Evolutionary conservation across 2,888 invertebrate species (phyloP).

Genomic region (Epirrhoe tristata): DNA sequence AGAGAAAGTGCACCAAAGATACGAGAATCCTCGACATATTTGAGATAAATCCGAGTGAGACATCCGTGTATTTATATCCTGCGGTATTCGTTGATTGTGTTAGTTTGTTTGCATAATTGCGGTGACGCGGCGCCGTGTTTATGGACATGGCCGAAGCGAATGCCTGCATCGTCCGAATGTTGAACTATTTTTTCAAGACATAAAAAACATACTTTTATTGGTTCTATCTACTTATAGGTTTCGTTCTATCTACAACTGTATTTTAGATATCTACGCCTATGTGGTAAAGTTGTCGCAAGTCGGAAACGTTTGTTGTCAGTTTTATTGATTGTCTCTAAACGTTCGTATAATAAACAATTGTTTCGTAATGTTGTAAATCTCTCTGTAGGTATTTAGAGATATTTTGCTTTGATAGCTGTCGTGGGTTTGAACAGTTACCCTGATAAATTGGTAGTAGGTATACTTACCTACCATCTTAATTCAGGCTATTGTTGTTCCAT

Average conservation of each 20-base stretch:
- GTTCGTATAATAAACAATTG: constrained; percentile 19
- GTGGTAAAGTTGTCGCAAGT: constrained; percentile 1
- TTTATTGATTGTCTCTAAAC: constrained; percentile 17
- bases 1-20: constrained; percentile 55
- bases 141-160: constrained; percentile 53
- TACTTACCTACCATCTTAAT: constrained; percentile 25
- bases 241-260: neutral
- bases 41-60: constrained; percentile 65
- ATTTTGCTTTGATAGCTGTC: constrained; percentile 25
- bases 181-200: constrained; percentile 3
- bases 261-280: constrained; percentile 1
- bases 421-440: constrained; percentile 18
- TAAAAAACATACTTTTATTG: neutral
- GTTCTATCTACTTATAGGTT: neutral
- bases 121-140: constrained; percentile 51
- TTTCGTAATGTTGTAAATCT: constrained; percentile 19
- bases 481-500: constrained; percentile 31
- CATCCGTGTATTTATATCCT: constrained; percentile 72
- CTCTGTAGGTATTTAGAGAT: constrained; percentile 8
- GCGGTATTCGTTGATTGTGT: constrained; percentile 71
- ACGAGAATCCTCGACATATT: constrained; percentile 50
- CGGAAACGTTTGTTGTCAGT: constrained; percentile 13
- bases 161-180: constrained; percentile 48
- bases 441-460: constrained; percentile 21
- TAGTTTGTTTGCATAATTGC: constrained; percentile 69